phyloP scores from a whole-genome alignment of 1,140 invertebrate genomes.

The Dendrolimus kikuchii region DNA sequence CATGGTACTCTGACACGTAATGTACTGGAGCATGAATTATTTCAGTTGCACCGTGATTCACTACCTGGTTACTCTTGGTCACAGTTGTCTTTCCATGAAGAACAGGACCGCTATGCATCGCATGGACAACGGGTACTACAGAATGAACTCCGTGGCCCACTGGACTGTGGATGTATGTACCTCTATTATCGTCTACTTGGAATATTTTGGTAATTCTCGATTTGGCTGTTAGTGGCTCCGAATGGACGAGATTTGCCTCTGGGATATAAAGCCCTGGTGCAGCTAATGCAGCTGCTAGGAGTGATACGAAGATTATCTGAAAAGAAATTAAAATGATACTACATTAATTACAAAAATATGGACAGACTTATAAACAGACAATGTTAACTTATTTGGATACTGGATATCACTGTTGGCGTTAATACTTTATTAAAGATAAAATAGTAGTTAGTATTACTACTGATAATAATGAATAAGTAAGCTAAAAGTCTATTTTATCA shows the following conservation, averaged over 20 bases:
- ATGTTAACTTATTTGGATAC: too few relatives aligned
- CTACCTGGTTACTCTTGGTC: constrained; percentile 45
- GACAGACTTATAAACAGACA: too few relatives aligned
- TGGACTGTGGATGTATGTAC: constrained; percentile 7
- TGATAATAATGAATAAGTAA: too few relatives aligned
- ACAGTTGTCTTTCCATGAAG: constrained; percentile 30
- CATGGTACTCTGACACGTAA: background rate
- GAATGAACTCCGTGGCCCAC: constrained; percentile 25
- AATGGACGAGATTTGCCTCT: constrained; percentile 14
- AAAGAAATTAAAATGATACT: constrained; percentile 11
- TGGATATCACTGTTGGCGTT: too few relatives aligned
- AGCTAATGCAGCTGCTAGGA: constrained; percentile 62
- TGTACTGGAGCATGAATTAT: constrained; percentile 43
- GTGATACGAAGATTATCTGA: constrained; percentile 54
- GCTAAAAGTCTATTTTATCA: too few relatives aligned
- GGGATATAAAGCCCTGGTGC: constrained; percentile 44
- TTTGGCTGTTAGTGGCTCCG: constrained; percentile 15
- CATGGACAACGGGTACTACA: constrained; percentile 22
- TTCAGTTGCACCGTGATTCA: constrained; percentile 44
- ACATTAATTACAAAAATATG: too few relatives aligned
- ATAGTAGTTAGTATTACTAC: too few relatives aligned
- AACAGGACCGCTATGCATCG: constrained; percentile 9
- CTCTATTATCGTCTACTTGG: constrained; percentile 36
- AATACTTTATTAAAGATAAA: too few relatives aligned
- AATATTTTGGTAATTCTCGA: constrained; percentile 31